Evolutionary conservation across 2,797 vertebrate species (phyloP), one percentile per base, ranked within the genome.

Genomic region (Craterocephalus amniculus): DNA sequence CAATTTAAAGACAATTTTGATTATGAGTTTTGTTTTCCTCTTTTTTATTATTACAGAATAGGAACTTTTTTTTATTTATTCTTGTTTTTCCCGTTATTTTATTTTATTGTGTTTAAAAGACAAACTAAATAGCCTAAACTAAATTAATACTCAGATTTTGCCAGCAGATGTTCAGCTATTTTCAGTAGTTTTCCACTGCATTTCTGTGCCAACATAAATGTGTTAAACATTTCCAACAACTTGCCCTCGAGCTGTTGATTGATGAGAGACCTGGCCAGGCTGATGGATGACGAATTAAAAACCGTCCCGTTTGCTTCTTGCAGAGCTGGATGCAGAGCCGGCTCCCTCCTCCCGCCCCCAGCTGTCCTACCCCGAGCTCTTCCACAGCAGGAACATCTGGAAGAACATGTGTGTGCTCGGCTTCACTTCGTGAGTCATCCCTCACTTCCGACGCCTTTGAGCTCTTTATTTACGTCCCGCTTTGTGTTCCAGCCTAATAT

Each of bases 341-440:
- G 70, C 83, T 49, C 81, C 89, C 80, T 88, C 83, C 81, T 89
- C 87, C 27, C 92, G 70, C 65, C 95, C 84, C 57, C 90, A 66
- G 66, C 82, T 96, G 78, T 96, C 95, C 68, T 90, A 95, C 61
- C 85, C 89, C 0, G 93, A 95, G 79, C 94, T 97, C 65, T 88
- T 96, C 77, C 95, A 95, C 89, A 95, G 95, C 91, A 95, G 95
- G 84, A 97, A 96, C 93, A 96, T 96, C 92, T 97, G 96, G 96
- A 97, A 96, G 88, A 97, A 96, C 87, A 83, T 96, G 48, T 96
- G 95, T 79, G 96, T 97, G 84, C 94, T 97, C 16, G 96, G 96
- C 80, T 97, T 97, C 88, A 96, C 96, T 87, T 96, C 96, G 96
- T 97, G 89, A 95, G 96, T 93, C 70, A 7, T 34, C 55, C 22